A percentile compares a stretch with the other conserved stretches of the same genome.
Evolutionary conservation across 2,797 vertebrate species (phyloP).

Genomic region (Rhynchotus rufescens): DNA sequence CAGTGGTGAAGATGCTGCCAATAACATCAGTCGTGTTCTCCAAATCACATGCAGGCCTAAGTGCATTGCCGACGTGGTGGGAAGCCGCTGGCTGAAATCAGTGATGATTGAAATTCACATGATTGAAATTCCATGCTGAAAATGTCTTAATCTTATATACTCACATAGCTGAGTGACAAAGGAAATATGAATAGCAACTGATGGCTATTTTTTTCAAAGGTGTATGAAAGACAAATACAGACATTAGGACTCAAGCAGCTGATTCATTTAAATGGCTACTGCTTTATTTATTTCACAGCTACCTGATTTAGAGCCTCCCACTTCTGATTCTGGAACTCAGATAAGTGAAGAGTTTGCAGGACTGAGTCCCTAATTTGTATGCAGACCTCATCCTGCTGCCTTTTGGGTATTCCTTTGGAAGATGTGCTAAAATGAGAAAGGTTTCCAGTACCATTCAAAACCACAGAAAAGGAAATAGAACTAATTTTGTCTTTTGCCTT

Average conservation of each 20-base stretch:
- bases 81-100: constrained; percentile 38
- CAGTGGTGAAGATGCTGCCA: rapidly evolving
- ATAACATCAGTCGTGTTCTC: constrained; percentile 3
- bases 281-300: background rate
- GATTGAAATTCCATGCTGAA: background rate
- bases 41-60: background rate
- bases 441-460: background rate
- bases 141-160: background rate
- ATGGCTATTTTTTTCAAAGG: background rate
- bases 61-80: constrained; percentile 49
- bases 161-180: background rate
- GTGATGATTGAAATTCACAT: too few species aligned
- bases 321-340: background rate
- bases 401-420: background rate
- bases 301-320: background rate
- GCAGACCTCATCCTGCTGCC: background rate
- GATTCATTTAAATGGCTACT: background rate
- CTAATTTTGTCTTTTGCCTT: background rate
- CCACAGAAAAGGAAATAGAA: background rate
- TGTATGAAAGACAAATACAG: background rate
- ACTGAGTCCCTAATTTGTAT: background rate
- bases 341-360: background rate
- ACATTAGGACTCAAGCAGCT: background rate
- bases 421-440: background rate
- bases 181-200: background rate